A percentile compares a stretch with the other conserved stretches of the same genome.
phyloP scores from a whole-genome alignment of 2,113 vertebrate genomes.

The Kobus ellipsiprymnus region DNA sequence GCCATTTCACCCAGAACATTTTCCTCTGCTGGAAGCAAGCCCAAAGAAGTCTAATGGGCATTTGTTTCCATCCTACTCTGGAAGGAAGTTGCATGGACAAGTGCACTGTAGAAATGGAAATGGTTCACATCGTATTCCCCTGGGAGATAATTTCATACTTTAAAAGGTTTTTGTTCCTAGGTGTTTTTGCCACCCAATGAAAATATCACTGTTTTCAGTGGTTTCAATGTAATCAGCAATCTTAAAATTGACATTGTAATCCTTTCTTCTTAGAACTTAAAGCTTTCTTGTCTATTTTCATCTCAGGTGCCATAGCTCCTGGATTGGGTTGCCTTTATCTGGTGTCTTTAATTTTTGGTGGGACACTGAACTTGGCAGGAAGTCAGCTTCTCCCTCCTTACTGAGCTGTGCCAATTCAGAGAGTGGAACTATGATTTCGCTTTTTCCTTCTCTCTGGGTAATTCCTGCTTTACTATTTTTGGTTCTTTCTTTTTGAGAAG shows the following conservation, averaged over 20 bases:
- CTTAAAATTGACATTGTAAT: background rate
- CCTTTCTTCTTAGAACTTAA: background rate
- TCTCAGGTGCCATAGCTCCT: background rate
- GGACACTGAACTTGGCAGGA: background rate
- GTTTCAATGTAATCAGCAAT: background rate
- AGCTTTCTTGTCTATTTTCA: background rate
- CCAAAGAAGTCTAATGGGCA: background rate
- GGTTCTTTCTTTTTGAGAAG: background rate
- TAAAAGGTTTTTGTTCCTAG: conserved; percentile 1
- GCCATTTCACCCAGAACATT: background rate
- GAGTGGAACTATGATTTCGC: background rate
- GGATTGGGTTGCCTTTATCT: background rate
- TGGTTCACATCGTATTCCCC: background rate
- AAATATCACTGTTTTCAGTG: background rate
- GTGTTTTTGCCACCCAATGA: background rate
- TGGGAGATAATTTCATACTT: background rate
- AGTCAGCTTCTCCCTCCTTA: background rate
- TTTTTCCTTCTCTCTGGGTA: background rate
- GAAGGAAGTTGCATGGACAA: background rate
- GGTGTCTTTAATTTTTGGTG: background rate
- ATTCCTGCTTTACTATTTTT: background rate
- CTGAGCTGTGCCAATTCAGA: background rate
- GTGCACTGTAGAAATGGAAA: background rate
- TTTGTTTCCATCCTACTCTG: background rate
- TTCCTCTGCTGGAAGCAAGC: background rate